These are phyloP conservation scores for Oxystoma pomonae DNA, from an alignment of 2,888 invertebrate species.

Conservation along the genomic window DNA sequence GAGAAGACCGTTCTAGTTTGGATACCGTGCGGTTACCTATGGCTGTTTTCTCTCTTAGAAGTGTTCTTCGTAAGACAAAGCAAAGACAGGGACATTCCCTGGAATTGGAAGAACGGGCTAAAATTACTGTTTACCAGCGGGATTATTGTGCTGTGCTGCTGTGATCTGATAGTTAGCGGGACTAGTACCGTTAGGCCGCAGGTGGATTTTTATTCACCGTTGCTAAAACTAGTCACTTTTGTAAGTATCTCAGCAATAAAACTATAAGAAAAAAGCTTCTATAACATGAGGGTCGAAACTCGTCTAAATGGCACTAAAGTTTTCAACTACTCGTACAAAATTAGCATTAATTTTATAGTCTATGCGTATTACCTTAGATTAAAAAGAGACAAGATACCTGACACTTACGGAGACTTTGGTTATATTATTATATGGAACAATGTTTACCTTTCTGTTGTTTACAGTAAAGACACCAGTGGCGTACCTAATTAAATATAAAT, in stretches of 20 bases:
- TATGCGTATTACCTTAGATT: too few relatives aligned
- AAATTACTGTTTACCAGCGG: slow-evolving; percentile 61
- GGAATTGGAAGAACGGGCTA: slow-evolving; percentile 61
- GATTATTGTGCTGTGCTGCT: slow-evolving; percentile 59
- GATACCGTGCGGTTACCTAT: slow-evolving; percentile 77
- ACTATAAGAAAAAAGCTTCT: too few relatives aligned
- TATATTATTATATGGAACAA: too few relatives aligned
- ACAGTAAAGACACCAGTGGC: too few relatives aligned
- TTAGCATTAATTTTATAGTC: too few relatives aligned
- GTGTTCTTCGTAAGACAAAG: slow-evolving; percentile 66
- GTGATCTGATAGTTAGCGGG: slow-evolving; percentile 46
- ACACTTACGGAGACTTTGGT: too few relatives aligned
- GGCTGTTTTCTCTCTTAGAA: slow-evolving; percentile 67
- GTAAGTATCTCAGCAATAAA: slow-evolving; percentile 67
- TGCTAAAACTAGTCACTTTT: slow-evolving; percentile 73
- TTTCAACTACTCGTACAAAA: too few relatives aligned
- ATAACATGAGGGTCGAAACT: too few relatives aligned
- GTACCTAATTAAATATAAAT: too few relatives aligned
- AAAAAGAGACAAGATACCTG: too few relatives aligned
- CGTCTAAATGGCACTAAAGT: too few relatives aligned
- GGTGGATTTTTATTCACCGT: slow-evolving; percentile 72
- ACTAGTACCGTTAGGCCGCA: slow-evolving; percentile 58
- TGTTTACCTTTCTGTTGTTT: too few relatives aligned
- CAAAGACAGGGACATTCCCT: slow-evolving; percentile 68
- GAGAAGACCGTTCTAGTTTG: slow-evolving; percentile 82